phyloP scores from a whole-genome alignment of 2,888 invertebrate species.

The Proisotoma minuta region DNA sequence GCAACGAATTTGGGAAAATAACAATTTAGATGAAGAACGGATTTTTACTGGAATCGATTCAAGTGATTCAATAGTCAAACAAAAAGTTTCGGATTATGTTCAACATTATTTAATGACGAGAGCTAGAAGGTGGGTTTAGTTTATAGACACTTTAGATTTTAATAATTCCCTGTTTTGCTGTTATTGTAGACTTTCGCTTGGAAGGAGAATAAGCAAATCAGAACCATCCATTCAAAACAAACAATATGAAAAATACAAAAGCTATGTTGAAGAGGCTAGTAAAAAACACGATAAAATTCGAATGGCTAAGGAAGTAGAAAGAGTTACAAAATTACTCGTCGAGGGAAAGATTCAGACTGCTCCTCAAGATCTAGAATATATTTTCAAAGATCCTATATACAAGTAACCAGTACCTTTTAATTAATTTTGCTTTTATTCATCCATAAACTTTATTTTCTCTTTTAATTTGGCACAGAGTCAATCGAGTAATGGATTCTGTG shows the following conservation, averaged over 20 bases:
- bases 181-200: background rate
- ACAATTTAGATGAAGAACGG: slow-evolving; percentile 28
- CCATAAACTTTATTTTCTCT: background rate
- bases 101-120: slow-evolving; percentile 22
- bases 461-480: background rate
- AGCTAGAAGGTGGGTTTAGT: slow-evolving; percentile 4
- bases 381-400: slow-evolving; percentile 20
- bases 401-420: slow-evolving; percentile 16
- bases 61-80: slow-evolving; percentile 22
- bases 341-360: slow-evolving; percentile 2
- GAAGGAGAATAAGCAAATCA: background rate
- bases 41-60: slow-evolving; percentile 31
- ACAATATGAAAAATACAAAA: background rate
- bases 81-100: slow-evolving; percentile 32
- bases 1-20: slow-evolving; percentile 27
- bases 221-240: background rate
- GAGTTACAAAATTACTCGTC: slow-evolving; percentile 2
- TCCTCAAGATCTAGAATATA: slow-evolving; percentile 14
- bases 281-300: background rate
- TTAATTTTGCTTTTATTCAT: background rate
- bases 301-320: slow-evolving; percentile 4
- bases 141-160: background rate
- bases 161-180: background rate
- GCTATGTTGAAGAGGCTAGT: background rate
- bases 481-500: background rate